A percentile compares a stretch with the other conserved stretches of the same genome.
phyloP scores from a whole-genome alignment of 2,888 invertebrate genomes.

The Ctena decussata region DNA sequence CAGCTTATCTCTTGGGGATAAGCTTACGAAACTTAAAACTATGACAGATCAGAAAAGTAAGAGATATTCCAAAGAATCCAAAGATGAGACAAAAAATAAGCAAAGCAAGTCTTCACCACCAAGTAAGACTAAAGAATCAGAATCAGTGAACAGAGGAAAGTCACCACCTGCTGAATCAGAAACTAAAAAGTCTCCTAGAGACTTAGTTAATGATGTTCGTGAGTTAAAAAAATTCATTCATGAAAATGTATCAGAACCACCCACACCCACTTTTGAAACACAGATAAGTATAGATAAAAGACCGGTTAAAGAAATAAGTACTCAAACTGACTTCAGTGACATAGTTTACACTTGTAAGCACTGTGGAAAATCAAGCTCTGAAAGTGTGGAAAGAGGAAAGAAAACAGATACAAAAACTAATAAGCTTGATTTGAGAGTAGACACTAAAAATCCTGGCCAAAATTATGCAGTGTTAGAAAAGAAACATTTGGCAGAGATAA shows the following conservation, averaged over 20 bases:
- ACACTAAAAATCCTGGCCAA: constrained; percentile 1
- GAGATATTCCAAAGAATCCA: constrained; percentile 23
- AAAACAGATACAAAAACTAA: constrained; percentile 11
- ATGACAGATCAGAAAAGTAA: constrained; percentile 62
- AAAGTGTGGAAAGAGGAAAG: constrained; percentile 16
- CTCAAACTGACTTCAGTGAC: constrained; percentile 46
- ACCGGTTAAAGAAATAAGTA: constrained; percentile 46
- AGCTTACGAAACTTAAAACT: constrained; percentile 56
- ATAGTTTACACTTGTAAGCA: constrained; percentile 55
- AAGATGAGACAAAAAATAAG: not conserved
- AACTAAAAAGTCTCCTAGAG: constrained; percentile 14
- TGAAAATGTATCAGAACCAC: constrained; percentile 49
- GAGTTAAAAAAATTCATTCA: constrained; percentile 62
- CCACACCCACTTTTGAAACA: constrained; percentile 38
- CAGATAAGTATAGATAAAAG: constrained; percentile 38
- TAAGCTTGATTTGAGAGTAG: not conserved
- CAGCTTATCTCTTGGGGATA: constrained; percentile 46
- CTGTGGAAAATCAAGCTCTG: constrained; percentile 61
- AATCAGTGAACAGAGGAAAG: not conserved
- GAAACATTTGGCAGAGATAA: not conserved
- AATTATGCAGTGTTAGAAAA: not conserved
- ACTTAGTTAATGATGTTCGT: constrained; percentile 57
- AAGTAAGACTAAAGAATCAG: not conserved
- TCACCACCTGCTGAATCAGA: not conserved
- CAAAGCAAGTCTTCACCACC: not conserved